Evolutionary conservation across 2,888 invertebrate genomes (phyloP).

Genomic region (Latheticus oryzae): DNA sequence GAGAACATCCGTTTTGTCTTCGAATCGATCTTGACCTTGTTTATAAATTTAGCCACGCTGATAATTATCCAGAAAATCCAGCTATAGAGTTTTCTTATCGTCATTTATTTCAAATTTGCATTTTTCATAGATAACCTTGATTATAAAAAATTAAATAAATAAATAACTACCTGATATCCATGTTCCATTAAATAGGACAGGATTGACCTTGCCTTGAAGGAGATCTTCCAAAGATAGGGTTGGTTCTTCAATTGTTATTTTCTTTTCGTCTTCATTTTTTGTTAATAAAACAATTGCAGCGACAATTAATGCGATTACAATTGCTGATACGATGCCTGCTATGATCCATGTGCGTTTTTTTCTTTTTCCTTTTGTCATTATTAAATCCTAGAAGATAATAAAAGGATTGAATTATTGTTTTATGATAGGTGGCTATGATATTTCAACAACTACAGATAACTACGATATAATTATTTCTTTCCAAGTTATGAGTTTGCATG

Average conservation of each 20-base stretch:
- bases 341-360: conserved; percentile 68
- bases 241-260: conserved; percentile 49
- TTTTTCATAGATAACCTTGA: no score
- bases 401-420: neutral
- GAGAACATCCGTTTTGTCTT: conserved; percentile 25
- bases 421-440: neutral
- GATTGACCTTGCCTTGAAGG: conserved; percentile 74
- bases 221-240: conserved; percentile 77
- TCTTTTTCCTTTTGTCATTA: conserved; percentile 69
- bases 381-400: conserved; percentile 69
- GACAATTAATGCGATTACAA: conserved; percentile 72
- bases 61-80: conserved; percentile 34
- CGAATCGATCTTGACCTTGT: conserved; percentile 35
- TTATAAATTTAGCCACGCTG: conserved; percentile 26
- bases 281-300: conserved; percentile 64
- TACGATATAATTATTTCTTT: no score
- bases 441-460: no score
- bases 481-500: no score
- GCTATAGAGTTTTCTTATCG: no score
- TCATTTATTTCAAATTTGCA: neutral
- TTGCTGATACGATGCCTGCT: conserved; percentile 69
- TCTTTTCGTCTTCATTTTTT: conserved; percentile 41
- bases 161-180: conserved; percentile 84
- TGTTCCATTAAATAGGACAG: conserved; percentile 81
- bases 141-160: no score